Evolutionary conservation across 2,113 vertebrate genomes (phyloP).

Genomic region (Sphaerodactylus townsendi): DNA sequence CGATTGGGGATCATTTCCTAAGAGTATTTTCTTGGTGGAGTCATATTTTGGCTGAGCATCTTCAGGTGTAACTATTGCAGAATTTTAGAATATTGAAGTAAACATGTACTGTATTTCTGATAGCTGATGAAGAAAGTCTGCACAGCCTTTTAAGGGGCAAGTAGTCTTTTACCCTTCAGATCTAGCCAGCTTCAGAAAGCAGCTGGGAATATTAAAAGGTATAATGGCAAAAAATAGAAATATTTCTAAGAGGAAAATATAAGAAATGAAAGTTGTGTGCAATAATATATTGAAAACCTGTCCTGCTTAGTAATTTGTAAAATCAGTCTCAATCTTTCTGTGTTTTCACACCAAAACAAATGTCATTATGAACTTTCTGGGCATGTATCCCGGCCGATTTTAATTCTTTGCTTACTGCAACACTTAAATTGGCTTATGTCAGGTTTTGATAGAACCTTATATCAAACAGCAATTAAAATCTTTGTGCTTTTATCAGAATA

Average conservation of each 20-base stretch:
- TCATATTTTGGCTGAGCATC: constrained; percentile 30
- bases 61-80: constrained; percentile 35
- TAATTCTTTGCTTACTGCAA: neutral
- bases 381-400: neutral
- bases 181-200: constrained; percentile 37
- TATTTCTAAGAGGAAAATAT: constrained; percentile 29
- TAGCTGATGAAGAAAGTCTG: constrained; percentile 50
- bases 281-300: neutral
- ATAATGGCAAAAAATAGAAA: constrained; percentile 33
- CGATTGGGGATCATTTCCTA: constrained; percentile 37
- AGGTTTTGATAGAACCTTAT: neutral
- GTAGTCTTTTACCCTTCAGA: constrained; percentile 27
- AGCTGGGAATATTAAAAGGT: too few species aligned
- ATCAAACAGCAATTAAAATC: neutral
- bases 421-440: neutral
- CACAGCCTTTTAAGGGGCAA: constrained; percentile 22
- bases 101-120: constrained; percentile 47
- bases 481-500: neutral
- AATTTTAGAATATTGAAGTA: constrained; percentile 53
- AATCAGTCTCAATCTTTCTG: neutral
- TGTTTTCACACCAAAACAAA: neutral
- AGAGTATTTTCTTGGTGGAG: constrained; percentile 31
- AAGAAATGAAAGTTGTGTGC: constrained; percentile 22
- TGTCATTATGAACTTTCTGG: neutral
- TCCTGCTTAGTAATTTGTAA: neutral